Conservation (phyloP, 2,888 invertebrate species). For the Leptinotarsa haldemani region DNA sequence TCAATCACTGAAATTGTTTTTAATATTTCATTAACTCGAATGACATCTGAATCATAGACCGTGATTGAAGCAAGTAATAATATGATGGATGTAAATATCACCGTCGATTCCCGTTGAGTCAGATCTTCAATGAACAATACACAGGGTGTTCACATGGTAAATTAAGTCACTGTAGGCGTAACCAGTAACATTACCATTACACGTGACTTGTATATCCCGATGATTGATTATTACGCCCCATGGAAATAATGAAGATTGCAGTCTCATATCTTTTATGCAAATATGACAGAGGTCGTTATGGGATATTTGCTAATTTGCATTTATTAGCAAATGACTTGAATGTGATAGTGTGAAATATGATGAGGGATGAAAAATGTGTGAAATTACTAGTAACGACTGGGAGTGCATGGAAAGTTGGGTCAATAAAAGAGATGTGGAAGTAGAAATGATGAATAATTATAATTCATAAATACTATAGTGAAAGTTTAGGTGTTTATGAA, state of each 20-base stretch:
- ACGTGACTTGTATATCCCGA: constrained; percentile 57
- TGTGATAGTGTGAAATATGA: constrained; percentile 8
- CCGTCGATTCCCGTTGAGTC: constrained; percentile 1
- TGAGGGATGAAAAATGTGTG: constrained; percentile 19
- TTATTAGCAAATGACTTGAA: constrained; percentile 19
- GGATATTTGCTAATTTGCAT: constrained; percentile 30
- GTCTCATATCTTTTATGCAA: constrained; percentile 54
- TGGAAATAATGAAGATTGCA: constrained; percentile 60
- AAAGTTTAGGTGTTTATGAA: no score
- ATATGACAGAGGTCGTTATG: constrained; percentile 46
- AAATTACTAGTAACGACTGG: neutral
- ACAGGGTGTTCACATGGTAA: constrained; percentile 49
- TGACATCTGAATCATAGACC: neutral
- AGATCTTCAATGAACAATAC: constrained; percentile 29
- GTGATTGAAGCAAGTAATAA: constrained; percentile 9
- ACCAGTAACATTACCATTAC: constrained; percentile 53
- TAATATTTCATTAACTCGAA: neutral
- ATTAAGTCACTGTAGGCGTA: constrained; percentile 60
- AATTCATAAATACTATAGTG: no score
- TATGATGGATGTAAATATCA: constrained; percentile 2
- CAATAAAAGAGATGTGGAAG: no score
- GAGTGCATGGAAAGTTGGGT: neutral
- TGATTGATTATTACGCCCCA: constrained; percentile 61
- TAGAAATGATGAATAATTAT: no score
- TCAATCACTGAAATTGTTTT: neutral